These are phyloP conservation scores for Loripinus fragilis DNA, from an alignment of 2,888 invertebrate genomes.

Conservation along the genomic window DNA sequence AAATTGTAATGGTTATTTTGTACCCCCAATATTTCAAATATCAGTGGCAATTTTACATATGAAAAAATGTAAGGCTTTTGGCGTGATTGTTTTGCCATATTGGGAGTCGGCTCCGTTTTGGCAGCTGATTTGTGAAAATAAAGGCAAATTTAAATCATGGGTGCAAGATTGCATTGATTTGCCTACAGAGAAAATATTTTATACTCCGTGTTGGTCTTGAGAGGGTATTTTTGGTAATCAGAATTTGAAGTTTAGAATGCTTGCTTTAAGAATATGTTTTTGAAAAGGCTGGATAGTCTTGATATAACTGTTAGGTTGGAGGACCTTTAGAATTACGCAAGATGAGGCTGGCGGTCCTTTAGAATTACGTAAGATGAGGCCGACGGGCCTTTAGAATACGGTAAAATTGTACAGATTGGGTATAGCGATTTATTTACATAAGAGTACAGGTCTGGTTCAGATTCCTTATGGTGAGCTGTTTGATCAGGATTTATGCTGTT, in stretches of 20 bases:
- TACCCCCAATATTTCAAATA: constrained; percentile 12
- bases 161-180: not conserved
- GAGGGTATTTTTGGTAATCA: not conserved
- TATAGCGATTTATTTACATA: no score
- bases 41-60: not conserved
- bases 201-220: not conserved
- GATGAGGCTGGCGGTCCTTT: no score
- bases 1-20: constrained; percentile 8
- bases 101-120: constrained; percentile 23
- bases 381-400: no score
- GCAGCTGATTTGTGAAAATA: not conserved
- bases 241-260: not conserved
- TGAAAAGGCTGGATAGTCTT: not conserved
- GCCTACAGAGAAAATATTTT: not conserved
- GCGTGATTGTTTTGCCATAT: constrained; percentile 10
- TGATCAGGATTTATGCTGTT: not conserved
- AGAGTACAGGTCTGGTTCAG: no score
- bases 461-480: no score
- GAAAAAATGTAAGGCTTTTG: constrained; percentile 12
- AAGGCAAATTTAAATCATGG: not conserved
- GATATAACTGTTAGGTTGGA: not conserved
- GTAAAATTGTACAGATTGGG: no score
- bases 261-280: not conserved
- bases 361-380: no score
- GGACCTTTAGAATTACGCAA: not conserved